Evolutionary conservation across 2,113 vertebrate species (phyloP), one percentile per base, ranked within the genome.

Genomic region (Gambusia affinis): DNA sequence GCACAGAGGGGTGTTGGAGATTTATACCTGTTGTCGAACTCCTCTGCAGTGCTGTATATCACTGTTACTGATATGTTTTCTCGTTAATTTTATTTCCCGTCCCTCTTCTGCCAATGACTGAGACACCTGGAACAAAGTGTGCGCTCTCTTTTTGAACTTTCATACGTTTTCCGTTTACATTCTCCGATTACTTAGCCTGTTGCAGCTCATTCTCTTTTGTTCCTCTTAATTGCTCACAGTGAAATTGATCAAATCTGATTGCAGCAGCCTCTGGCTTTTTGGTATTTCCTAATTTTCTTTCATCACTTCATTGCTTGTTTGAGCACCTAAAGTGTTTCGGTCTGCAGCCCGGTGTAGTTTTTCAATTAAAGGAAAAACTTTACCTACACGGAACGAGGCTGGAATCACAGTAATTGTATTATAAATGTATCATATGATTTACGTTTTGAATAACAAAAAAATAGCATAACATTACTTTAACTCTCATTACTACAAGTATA

Each of bases 1-100:
- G 79, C 83, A 80, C 39, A 42, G 70, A 85, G 76, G 78, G 75
- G 79, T 39, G 78, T 66, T 88, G 76, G 62, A 91, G 91, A 94
- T 94, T 92, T 88, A 93, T 85, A 73, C 70, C 62, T 51, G 4
- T 35, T 73, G 65, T 70, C 28, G 31, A 80, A 81, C 85, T 78
- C 69, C n/a, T 69, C 87, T 72, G 81, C 75, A 64, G 77, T 31
- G 77, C 87, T 8, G 69, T 91, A 80, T 76, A 91, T 92, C 90
- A 88, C 78, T 72, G 84, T 75, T 82, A 85, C 80, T 88, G 83
- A 88, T 78, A 64, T 81, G 70, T 86, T 87, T 82, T 76, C 68
- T 81, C 67, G 82, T 75, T 84, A 73, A 54, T 81, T 73, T 78
- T 71, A 42, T 79, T 64, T 76, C 77, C 47, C 54, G 42, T 24